Evolutionary conservation across 2,797 vertebrate species (phyloP).

Genomic region (Aldrovandia affinis): DNA sequence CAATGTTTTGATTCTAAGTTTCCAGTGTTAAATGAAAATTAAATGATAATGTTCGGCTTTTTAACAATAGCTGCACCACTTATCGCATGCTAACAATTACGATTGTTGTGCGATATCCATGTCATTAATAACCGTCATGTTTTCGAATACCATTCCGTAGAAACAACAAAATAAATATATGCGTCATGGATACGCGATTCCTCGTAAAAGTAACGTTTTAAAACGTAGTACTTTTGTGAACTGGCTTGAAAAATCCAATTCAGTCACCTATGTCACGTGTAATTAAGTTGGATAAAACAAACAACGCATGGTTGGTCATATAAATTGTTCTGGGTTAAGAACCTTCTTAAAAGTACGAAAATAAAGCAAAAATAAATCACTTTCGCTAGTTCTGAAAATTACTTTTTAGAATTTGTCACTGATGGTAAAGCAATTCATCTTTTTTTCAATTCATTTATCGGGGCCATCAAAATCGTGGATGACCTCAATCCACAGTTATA

Average conservation of each 20-base stretch:
- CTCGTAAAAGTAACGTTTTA: not conserved
- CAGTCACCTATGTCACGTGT: not conserved
- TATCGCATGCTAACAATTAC: not conserved
- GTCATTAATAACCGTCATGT: not conserved
- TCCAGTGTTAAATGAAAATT: not conserved
- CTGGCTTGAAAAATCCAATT: not conserved
- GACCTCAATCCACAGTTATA: not conserved
- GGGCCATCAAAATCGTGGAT: not conserved
- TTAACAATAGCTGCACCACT: not conserved
- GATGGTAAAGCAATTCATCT: not conserved
- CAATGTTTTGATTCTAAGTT: not conserved
- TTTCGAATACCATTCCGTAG: not conserved
- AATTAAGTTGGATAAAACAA: not conserved
- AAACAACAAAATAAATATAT: not conserved
- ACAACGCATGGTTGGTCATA: slow-evolving; percentile 24
- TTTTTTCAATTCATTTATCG: no score
- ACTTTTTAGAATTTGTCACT: no score
- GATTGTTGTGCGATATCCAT: not conserved
- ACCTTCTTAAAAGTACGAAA: slow-evolving; percentile 39
- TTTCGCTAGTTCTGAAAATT: not conserved
- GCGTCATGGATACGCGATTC: not conserved
- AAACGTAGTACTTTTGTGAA: not conserved
- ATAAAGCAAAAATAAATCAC: not conserved
- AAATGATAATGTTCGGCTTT: no score
- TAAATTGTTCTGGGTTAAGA: slow-evolving; percentile 36